Evolutionary conservation across 2,797 vertebrate genomes (phyloP).

Genomic region (Neoniphon sammara): DNA sequence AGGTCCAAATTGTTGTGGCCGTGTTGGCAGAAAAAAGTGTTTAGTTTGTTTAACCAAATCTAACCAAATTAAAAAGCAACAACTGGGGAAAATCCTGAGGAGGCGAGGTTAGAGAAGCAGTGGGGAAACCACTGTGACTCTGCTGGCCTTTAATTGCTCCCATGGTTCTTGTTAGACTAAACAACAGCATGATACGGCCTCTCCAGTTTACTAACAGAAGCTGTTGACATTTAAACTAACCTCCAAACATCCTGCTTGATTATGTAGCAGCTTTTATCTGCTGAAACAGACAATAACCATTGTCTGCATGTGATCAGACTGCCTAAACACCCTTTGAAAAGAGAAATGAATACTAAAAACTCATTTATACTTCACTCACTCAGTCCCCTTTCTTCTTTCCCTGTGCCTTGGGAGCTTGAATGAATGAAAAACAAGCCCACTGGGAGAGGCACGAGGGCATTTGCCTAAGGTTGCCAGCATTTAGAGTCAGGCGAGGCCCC

Average conservation of each 20-base stretch:
- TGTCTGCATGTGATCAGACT: constrained; percentile 17
- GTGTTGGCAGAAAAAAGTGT: neutral
- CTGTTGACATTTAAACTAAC: constrained; percentile 5
- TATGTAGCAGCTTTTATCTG: neutral
- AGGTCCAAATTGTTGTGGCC: neutral
- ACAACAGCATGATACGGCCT: constrained; percentile 28
- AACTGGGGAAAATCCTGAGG: constrained; percentile 26
- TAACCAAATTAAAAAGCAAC: constrained; percentile 46
- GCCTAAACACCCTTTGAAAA: neutral
- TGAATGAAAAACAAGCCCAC: constrained; percentile 3
- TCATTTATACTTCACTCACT: neutral
- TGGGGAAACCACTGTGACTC: constrained; percentile 36
- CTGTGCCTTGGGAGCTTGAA: neutral
- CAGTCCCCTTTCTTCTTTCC: neutral
- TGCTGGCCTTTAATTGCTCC: constrained; percentile 62
- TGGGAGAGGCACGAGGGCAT: constrained; percentile 3
- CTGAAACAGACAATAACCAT: neutral
- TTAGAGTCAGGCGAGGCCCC: neutral
- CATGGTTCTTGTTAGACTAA: constrained; percentile 58
- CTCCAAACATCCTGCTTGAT: constrained; percentile 3
- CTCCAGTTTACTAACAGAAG: constrained; percentile 13
- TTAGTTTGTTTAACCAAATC: constrained; percentile 9
- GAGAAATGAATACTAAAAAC: neutral
- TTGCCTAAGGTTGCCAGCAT: neutral
- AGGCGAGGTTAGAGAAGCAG: neutral